Evolutionary conservation across 2,888 invertebrate species (phyloP).

Genomic region (Cataglyphis albicans): DNA sequence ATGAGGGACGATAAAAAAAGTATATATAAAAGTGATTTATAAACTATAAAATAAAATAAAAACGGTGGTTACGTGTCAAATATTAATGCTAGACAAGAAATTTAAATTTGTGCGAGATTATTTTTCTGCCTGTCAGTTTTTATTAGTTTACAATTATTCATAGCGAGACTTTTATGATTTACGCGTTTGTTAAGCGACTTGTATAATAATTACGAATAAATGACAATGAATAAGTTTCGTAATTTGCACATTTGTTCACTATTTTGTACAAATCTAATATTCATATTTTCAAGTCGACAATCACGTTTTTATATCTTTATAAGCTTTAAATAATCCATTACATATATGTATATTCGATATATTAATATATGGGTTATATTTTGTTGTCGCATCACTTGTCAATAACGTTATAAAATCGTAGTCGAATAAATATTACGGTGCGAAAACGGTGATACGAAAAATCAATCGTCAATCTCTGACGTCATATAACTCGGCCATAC

Average conservation of each 20-base stretch:
- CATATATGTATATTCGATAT: not conserved
- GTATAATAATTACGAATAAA: not conserved
- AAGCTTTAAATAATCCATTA: not conserved
- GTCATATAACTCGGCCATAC: slow-evolving; percentile 30
- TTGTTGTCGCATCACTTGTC: not conserved
- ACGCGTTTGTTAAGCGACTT: not conserved
- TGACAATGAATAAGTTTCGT: not conserved
- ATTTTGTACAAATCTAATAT: not conserved
- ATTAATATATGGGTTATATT: not conserved
- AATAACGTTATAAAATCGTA: not conserved
- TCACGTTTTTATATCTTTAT: not conserved
- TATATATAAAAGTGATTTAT: slow-evolving; percentile 20
- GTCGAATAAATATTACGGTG: not conserved
- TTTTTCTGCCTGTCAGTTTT: slow-evolving; percentile 45
- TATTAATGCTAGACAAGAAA: slow-evolving; percentile 7
- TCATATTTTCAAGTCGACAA: not conserved
- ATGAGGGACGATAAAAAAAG: not conserved
- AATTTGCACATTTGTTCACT: not conserved
- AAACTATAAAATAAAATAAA: not conserved
- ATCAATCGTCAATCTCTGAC: not conserved
- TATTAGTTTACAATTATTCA: slow-evolving; percentile 19
- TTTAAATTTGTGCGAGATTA: slow-evolving; percentile 51
- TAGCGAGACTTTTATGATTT: not conserved
- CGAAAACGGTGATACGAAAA: not conserved
- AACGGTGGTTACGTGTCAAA: not conserved